A percentile compares a stretch with the other conserved stretches of the same genome.
Conservation (phyloP, 1,140 invertebrate genomes). For the Caligus rogercresseyi region DNA sequence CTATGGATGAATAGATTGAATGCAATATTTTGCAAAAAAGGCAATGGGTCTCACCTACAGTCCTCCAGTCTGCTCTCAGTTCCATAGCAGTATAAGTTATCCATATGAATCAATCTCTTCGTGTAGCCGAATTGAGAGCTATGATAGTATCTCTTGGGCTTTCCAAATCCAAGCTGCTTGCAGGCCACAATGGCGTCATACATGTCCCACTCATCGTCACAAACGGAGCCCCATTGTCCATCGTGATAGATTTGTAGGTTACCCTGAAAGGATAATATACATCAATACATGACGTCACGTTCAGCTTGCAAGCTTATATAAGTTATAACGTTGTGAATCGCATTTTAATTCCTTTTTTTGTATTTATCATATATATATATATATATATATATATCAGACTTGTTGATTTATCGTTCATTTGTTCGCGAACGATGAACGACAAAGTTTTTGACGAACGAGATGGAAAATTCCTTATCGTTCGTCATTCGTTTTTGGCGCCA, state of each 20-base stretch:
- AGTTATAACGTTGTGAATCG: no score
- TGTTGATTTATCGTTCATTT: background rate
- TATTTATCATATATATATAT: background rate
- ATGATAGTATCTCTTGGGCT: slow-evolving; percentile 39
- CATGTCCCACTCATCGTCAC: slow-evolving; percentile 79
- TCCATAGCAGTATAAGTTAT: slow-evolving; percentile 67
- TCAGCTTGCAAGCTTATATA: no score
- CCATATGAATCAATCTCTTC: slow-evolving; percentile 54
- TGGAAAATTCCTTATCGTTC: no score
- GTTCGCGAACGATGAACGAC: background rate
- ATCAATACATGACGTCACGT: no score
- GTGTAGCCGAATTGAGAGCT: slow-evolving; percentile 32
- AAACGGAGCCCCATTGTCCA: slow-evolving; percentile 67
- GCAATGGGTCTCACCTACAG: slow-evolving; percentile 12
- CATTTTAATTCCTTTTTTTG: background rate
- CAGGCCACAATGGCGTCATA: slow-evolving; percentile 65
- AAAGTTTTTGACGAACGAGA: no score
- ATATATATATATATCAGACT: slow-evolving; percentile 18
- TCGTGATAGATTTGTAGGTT: slow-evolving; percentile 72
- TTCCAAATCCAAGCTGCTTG: slow-evolving; percentile 47
- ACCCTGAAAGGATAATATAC: slow-evolving; percentile 36
- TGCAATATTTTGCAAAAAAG: no score
- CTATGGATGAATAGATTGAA: no score
- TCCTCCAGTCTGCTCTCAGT: slow-evolving; percentile 43
- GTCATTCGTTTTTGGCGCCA: no score